These are phyloP conservation scores for Endomychus coccineus DNA, from an alignment of 2,888 invertebrate genomes.

Conservation along the genomic window DNA sequence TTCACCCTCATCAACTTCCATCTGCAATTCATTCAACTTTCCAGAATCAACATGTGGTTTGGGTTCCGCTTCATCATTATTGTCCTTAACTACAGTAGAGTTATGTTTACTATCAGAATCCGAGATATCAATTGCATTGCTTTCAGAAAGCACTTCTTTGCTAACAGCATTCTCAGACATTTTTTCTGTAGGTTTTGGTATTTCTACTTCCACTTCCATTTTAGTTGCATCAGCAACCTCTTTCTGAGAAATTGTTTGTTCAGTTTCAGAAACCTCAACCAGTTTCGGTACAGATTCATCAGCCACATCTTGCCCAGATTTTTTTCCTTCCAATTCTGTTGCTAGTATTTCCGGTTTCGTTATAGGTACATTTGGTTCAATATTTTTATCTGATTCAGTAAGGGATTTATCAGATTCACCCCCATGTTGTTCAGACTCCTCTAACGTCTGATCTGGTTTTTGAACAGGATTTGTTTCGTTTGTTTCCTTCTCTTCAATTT, in stretches of 20 bases:
- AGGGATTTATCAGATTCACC: too few relatives aligned
- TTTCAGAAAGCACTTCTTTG: conserved; percentile 3
- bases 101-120: background rate
- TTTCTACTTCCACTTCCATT: conserved; percentile 1
- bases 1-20: conserved; percentile 3
- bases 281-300: background rate
- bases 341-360: background rate
- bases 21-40: conserved; percentile 13
- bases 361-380: background rate
- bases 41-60: conserved; percentile 10
- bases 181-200: background rate
- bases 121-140: background rate
- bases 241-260: conserved; percentile 16
- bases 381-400: background rate
- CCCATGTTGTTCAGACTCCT: too few relatives aligned
- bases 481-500: too few relatives aligned
- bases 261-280: background rate
- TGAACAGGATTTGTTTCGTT: too few relatives aligned
- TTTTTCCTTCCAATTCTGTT: background rate
- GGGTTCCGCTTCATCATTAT: conserved; percentile 9
- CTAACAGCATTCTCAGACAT: too few relatives aligned
- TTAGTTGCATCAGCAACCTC: conserved; percentile 13
- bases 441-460: too few relatives aligned
- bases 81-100: conserved; percentile 1
- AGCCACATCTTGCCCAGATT: background rate